phyloP scores from a whole-genome alignment of 1,140 invertebrate species.

The Saxidomus purpurata region DNA sequence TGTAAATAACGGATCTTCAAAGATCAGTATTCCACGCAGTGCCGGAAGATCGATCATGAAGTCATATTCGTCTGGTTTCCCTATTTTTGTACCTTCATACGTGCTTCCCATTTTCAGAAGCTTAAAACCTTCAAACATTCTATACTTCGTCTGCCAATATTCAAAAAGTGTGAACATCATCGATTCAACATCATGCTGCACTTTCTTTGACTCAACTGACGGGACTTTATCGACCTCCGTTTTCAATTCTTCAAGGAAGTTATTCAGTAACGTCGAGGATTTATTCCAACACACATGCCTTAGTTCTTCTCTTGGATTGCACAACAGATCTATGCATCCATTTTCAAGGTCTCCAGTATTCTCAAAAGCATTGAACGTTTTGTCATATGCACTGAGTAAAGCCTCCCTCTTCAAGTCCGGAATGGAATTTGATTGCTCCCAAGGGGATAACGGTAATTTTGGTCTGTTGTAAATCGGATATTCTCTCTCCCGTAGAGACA shows the following conservation, averaged over 20 bases:
- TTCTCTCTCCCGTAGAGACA: neutral
- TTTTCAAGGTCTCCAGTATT: neutral
- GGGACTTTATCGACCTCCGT: neutral
- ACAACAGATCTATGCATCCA: neutral
- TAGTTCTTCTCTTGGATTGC: neutral
- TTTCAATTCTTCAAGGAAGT: neutral
- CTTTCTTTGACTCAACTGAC: neutral
- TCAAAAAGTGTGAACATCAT: neutral
- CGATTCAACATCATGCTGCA: neutral
- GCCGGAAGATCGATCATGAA: conserved; percentile 27
- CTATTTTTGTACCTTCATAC: conserved; percentile 24
- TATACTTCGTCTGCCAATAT: neutral
- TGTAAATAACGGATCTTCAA: neutral
- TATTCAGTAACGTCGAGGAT: neutral
- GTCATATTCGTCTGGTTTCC: conserved; percentile 35
- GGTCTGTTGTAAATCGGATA: neutral
- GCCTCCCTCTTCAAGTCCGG: neutral
- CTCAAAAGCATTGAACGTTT: neutral
- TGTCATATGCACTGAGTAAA: neutral
- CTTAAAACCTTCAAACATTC: neutral
- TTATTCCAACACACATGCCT: neutral
- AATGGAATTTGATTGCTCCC: neutral
- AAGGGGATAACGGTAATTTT: neutral
- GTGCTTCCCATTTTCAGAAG: conserved; percentile 20
- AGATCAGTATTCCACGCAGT: neutral